Base-by-base conservation (phyloP, 2,797 vertebrate species). In the Austrolebias charrua region DNA sequence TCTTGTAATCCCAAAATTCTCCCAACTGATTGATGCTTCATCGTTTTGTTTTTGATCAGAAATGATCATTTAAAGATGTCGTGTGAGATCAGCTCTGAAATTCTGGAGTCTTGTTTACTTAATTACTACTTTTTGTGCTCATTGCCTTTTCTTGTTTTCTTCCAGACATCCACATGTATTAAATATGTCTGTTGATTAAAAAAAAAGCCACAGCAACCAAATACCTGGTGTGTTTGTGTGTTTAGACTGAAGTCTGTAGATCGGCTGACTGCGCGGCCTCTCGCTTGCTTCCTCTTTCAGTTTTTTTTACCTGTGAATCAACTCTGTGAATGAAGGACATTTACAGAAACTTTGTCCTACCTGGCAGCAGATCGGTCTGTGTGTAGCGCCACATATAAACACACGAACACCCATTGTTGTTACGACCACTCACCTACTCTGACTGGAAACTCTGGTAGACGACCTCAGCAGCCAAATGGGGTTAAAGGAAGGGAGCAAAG, bases 251-350 rank as follows among this genome's bases (percentile, higher is more conserved):
- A 65, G 70, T 59, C 68, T 84, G 69, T 82, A 73, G 64, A 59
- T 79, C 63, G 63, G 85, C 74, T 78, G 76, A 71, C 74, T 42
- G 16, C 43, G 18, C 28, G 28, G 69, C 79, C 71, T 84, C 63
- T 82, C 58, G 9, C 78, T 81, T 63, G 78, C 76, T 86, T 88
- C 83, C 79, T 78, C 73, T 86, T 68, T 76, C 29, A 6, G 51
- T 33, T 16, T 71, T 81, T n/a, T 77, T 82, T 81, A 88, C 84
- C 82, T 83, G 60, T 45, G 42, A 31, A 48, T 88, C 79, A 86
- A 82, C 86, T 69, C 59, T 63, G 61, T 51, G 40, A 62, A 74
- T 51, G 55, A 66, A 73, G 59, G 78, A 50, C 66, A 63, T 76
- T 79, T 31, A 53, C 62, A 73, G 81, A 79, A 71, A 73, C 73